Evolutionary conservation across 2,113 vertebrate species (phyloP).

Genomic region (Trichechus manatus): DNA sequence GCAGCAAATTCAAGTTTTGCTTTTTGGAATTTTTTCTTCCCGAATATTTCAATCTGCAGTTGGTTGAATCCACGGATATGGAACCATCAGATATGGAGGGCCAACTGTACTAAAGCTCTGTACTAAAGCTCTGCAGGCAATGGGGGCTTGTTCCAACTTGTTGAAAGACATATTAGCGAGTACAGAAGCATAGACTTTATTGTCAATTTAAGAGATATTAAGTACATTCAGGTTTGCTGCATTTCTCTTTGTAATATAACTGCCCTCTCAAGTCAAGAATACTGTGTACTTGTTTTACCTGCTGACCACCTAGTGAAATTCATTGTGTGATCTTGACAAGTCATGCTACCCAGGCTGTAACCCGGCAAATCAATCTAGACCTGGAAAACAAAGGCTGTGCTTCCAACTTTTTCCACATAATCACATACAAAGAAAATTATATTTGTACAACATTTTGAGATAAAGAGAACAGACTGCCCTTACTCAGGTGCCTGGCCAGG

Average conservation of each 20-base stretch:
- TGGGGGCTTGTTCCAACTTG: neutral
- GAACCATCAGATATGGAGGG: too few species aligned
- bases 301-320: neutral
- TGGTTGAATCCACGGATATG: too few species aligned
- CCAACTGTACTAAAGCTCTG: too few species aligned
- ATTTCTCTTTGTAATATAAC: neutral
- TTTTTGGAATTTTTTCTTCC: too few species aligned
- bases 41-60: too few species aligned
- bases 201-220: neutral
- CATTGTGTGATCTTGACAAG: neutral
- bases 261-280: neutral
- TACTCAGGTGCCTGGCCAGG: too few species aligned
- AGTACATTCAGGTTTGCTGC: neutral
- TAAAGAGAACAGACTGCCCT: neutral
- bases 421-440: neutral
- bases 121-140: neutral
- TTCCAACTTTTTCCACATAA: neutral
- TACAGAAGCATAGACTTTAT: neutral
- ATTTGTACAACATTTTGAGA: neutral
- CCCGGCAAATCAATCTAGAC: neutral
- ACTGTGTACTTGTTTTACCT: neutral
- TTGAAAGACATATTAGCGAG: neutral
- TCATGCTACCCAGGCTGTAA: too few species aligned
- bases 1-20: too few species aligned
- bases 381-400: neutral